Conservation (phyloP, 2,888 invertebrate genomes). For the Tyria jacobaeae region DNA sequence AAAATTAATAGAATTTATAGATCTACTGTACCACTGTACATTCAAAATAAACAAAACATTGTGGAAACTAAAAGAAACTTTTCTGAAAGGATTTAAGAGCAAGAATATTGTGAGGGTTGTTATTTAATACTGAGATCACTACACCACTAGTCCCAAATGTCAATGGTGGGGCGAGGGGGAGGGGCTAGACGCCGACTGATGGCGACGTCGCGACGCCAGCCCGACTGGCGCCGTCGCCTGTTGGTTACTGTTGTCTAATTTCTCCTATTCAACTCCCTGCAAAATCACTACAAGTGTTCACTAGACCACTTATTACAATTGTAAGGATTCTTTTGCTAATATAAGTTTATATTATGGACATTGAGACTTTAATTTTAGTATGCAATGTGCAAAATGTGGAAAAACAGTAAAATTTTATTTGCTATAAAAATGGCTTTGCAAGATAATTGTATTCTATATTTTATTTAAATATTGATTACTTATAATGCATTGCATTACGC, state of each 20-base stretch:
- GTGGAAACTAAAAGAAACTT: slow-evolving; percentile 26
- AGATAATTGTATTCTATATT: not conserved
- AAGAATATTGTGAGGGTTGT: slow-evolving; percentile 33
- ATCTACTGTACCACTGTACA: slow-evolving; percentile 4
- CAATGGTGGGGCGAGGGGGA: slow-evolving; percentile 41
- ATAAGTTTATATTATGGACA: slow-evolving; percentile 4
- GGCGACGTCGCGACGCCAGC: slow-evolving; percentile 84
- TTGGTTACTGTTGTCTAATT: slow-evolving; percentile 52
- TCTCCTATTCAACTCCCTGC: slow-evolving; percentile 49
- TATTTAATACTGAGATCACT: slow-evolving; percentile 48
- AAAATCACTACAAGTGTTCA: slow-evolving; percentile 42
- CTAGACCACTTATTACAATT: slow-evolving; percentile 39
- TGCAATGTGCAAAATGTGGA: not conserved
- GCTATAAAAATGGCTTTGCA: not conserved
- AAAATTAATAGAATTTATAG: slow-evolving; percentile 2
- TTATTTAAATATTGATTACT: not conserved
- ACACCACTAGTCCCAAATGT: slow-evolving; percentile 18
- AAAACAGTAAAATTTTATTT: not conserved
- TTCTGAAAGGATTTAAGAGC: slow-evolving; percentile 26
- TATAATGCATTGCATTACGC: not conserved
- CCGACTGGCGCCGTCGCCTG: slow-evolving; percentile 74
- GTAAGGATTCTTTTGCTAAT: slow-evolving; percentile 39
- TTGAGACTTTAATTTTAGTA: not conserved
- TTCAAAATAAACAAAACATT: slow-evolving; percentile 7
- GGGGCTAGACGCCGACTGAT: slow-evolving; percentile 56